These are phyloP conservation scores for Gymnoscopelus microlampas DNA, from an alignment of 2,797 vertebrate genomes.

Conservation along the genomic window DNA sequence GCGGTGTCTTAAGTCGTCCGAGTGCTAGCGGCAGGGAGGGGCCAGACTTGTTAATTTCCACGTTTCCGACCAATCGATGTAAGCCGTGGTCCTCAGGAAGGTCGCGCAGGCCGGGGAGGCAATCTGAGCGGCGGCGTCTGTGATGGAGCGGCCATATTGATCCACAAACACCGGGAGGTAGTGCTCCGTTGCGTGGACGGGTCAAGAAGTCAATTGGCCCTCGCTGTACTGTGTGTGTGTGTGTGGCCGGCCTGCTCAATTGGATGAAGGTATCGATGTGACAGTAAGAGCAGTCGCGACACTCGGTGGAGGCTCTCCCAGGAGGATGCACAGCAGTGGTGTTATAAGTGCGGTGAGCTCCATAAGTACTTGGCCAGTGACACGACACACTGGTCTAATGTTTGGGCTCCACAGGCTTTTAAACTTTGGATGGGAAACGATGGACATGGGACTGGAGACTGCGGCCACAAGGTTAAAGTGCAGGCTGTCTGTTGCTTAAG, in stretches of 20 bases:
- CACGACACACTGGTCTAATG: not conserved
- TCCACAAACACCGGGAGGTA: constrained; percentile 65
- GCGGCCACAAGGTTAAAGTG: no score
- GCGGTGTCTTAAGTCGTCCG: constrained; percentile 19
- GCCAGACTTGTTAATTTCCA: constrained; percentile 52
- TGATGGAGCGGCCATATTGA: constrained; percentile 69
- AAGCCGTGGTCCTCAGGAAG: constrained; percentile 48
- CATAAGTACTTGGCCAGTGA: not conserved
- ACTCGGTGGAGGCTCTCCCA: constrained; percentile 1
- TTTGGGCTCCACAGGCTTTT: constrained; percentile 6
- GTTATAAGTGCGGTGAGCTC: not conserved
- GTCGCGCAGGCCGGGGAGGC: constrained; percentile 64
- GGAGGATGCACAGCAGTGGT: constrained; percentile 33
- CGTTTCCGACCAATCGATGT: constrained; percentile 58
- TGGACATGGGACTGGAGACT: no score
- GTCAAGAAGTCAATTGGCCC: constrained; percentile 73
- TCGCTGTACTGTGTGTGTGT: constrained; percentile 48
- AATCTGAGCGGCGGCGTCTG: constrained; percentile 54
- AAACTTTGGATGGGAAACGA: no score
- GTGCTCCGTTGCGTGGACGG: constrained; percentile 58
- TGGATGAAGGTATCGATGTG: constrained; percentile 56
- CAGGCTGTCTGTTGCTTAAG: no score
- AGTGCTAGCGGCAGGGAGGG: constrained; percentile 36
- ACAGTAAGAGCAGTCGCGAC: constrained; percentile 47
- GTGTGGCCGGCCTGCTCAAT: constrained; percentile 69